Percentiles rank a stretch among this genome's conserved stretches.
phyloP scores from a whole-genome alignment of 2,888 invertebrate species.

The Drosophila kokeensis region DNA sequence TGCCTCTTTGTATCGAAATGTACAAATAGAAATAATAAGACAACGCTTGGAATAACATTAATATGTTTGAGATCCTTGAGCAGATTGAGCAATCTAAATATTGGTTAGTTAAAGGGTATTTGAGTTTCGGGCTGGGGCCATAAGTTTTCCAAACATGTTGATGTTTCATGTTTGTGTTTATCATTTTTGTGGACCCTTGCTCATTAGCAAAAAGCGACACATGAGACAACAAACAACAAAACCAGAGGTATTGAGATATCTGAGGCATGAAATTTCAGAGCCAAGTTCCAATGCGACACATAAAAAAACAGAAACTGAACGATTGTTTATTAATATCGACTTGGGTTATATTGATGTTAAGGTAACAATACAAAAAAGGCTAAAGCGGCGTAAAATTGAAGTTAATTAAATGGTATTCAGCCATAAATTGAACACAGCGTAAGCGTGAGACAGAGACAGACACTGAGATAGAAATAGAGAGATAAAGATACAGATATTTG shows the following conservation, averaged over 20 bases:
- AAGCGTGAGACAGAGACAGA: slow-evolving; percentile 6
- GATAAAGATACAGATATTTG: not conserved
- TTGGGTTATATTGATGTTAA: slow-evolving; percentile 54
- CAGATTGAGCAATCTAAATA: slow-evolving; percentile 36
- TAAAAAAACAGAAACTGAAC: not conserved
- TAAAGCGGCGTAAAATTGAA: slow-evolving; percentile 70
- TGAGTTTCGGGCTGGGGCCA: slow-evolving; percentile 15
- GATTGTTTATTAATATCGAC: slow-evolving; percentile 43
- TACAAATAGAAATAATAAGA: not conserved
- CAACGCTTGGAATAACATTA: not conserved
- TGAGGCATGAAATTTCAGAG: slow-evolving; percentile 45
- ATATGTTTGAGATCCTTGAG: not conserved
- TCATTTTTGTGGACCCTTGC: slow-evolving; percentile 43
- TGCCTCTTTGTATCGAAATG: not conserved
- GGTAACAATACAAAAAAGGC: slow-evolving; percentile 55
- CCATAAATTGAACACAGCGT: slow-evolving; percentile 41
- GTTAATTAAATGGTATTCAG: slow-evolving; percentile 67
- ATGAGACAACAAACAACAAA: slow-evolving; percentile 47
- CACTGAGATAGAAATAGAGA: slow-evolving; percentile 1
- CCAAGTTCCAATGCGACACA: slow-evolving; percentile 27
- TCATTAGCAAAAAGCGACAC: slow-evolving; percentile 68
- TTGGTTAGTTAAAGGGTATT: slow-evolving; percentile 46
- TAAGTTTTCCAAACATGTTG: slow-evolving; percentile 47
- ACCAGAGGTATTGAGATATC: slow-evolving; percentile 20
- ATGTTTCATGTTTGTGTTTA: slow-evolving; percentile 35